Percentiles rank a stretch among this genome's conserved stretches.
These are phyloP conservation scores for Erythrolamprus reginae DNA, from an alignment of 2,113 vertebrate genomes.

Conservation along the genomic window DNA sequence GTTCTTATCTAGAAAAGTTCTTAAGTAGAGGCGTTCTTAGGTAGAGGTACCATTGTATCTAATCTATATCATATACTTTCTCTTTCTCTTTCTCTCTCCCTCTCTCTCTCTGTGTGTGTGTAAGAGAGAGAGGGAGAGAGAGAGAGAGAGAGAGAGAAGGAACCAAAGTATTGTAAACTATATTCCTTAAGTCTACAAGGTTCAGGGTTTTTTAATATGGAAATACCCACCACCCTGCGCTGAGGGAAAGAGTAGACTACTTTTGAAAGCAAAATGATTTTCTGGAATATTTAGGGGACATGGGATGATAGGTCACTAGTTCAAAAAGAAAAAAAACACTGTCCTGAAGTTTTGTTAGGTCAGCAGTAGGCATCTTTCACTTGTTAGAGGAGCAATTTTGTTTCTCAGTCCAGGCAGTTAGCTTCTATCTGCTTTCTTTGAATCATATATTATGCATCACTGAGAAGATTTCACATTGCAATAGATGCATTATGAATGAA, in stretches of 20 bases:
- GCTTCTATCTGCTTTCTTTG: neutral
- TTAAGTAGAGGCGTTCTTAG: no score
- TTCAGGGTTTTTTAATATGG: neutral
- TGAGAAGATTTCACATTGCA: neutral
- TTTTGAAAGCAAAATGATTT: neutral
- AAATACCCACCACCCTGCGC: accelerated
- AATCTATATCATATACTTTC: no score
- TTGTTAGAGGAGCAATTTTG: neutral
- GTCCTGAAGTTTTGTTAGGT: neutral
- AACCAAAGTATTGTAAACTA: neutral
- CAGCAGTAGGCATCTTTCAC: neutral
- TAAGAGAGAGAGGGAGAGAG: no score
- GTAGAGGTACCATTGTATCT: no score
- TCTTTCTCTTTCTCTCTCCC: no score
- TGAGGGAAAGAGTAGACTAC: neutral
- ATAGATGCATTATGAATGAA: neutral
- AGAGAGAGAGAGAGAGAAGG: no score
- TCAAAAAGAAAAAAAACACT: neutral
- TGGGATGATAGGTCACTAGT: neutral
- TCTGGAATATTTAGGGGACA: neutral
- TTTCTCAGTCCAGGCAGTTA: neutral
- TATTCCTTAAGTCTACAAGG: neutral
- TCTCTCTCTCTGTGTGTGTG: no score
- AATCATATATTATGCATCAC: neutral
- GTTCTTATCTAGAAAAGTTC: no score